These are phyloP conservation scores for Chaenocephalus aceratus DNA, from an alignment of 2,113 vertebrate species.

Conservation along the genomic window DNA sequence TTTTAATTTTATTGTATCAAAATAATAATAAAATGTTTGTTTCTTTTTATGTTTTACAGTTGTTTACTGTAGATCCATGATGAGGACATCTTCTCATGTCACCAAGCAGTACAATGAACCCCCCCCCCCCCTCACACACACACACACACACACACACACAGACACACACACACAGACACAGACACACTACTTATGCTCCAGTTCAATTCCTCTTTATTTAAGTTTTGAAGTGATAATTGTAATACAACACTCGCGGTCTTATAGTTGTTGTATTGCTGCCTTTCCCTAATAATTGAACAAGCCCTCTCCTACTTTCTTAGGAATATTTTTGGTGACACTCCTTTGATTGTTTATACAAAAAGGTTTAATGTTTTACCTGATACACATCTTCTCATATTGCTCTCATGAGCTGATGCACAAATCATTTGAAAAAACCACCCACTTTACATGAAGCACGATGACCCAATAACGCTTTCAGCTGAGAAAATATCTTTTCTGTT, in stretches of 20 bases:
- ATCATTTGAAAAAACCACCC: constrained; percentile 20
- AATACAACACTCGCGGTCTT: not conserved
- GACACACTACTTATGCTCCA: not conserved
- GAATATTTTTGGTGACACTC: not conserved
- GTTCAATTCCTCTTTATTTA: constrained; percentile 8
- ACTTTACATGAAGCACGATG: constrained; percentile 32
- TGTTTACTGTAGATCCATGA: constrained; percentile 40
- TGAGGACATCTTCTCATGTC: constrained; percentile 50
- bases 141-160: constrained; percentile 13
- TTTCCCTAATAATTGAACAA: not conserved
- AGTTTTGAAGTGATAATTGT: not conserved
- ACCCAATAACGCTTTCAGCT: constrained; percentile 27
- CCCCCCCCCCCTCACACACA: constrained; percentile 5
- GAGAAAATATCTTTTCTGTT: constrained; percentile 48
- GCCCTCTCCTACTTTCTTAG: not conserved
- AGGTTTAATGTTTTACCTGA: not conserved
- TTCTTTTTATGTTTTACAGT: constrained; percentile 58
- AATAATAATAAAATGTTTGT: constrained; percentile 35
- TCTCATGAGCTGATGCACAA: constrained; percentile 16
- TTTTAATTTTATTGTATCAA: constrained; percentile 21
- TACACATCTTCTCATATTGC: not conserved
- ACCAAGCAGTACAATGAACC: constrained; percentile 53
- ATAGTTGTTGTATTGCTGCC: not conserved
- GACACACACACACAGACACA: not conserved
- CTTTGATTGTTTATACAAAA: not conserved